These are phyloP conservation scores for Temnothorax rugatulus DNA, from an alignment of 2,888 invertebrate genomes.

Conservation along the genomic window DNA sequence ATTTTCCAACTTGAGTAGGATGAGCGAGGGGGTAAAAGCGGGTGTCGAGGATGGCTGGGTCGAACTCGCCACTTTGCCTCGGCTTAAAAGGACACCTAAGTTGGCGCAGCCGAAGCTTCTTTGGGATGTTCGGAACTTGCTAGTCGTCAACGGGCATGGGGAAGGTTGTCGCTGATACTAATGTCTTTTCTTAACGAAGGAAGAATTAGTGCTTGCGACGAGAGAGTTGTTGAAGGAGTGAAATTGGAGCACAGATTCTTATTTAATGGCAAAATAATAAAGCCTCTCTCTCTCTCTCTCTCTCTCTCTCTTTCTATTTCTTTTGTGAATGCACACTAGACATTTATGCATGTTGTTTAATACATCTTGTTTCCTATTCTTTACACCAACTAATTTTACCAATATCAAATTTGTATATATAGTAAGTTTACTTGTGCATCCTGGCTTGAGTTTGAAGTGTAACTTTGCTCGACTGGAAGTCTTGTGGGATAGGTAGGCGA, in stretches of 20 bases:
- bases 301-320: neutral
- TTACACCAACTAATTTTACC: neutral
- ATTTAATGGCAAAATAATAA: slow-evolving; percentile 42
- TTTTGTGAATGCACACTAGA: neutral
- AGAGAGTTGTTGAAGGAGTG: slow-evolving; percentile 43
- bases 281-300: neutral
- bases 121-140: slow-evolving; percentile 69
- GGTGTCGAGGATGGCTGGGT: slow-evolving; percentile 67
- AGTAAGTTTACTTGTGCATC: slow-evolving; percentile 14
- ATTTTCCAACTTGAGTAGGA: slow-evolving; percentile 56
- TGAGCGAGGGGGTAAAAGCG: slow-evolving; percentile 54
- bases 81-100: slow-evolving; percentile 70
- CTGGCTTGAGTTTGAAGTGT: slow-evolving; percentile 18
- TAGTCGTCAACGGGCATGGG: slow-evolving; percentile 61
- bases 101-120: slow-evolving; percentile 65
- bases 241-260: slow-evolving; percentile 51
- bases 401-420: neutral
- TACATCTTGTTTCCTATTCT: neutral
- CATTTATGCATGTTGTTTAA: neutral
- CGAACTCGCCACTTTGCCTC: slow-evolving; percentile 67
- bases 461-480: slow-evolving; percentile 23
- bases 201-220: slow-evolving; percentile 41
- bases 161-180: slow-evolving; percentile 51
- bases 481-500: slow-evolving; percentile 21
- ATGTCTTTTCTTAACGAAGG: slow-evolving; percentile 55